Evolutionary conservation across 2,113 vertebrate species (phyloP), one percentile per base, ranked within the genome.

Genomic region (Limnothrissa miodon): DNA sequence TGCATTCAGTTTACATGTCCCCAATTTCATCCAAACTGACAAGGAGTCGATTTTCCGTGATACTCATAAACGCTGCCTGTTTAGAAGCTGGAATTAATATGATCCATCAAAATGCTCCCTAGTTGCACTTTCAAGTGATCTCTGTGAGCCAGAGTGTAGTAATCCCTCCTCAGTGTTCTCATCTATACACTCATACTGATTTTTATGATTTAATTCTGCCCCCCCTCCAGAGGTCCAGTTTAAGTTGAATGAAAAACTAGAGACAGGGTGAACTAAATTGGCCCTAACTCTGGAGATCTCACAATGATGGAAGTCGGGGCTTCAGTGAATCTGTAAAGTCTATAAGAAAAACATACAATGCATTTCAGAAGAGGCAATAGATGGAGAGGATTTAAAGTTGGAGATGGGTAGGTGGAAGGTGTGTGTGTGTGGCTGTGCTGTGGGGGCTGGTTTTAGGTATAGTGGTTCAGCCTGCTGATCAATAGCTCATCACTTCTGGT

Each of bases 401-500:
- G n/a, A 44, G 39, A 42, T 42, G 42, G 42, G 42, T 42, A 6
- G 42, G 42, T 42, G 42, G 42, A 42, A 42, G 42, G 42, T 42
- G 42, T 42, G 42, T 42, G 42, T 42, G 42, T 42, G 42, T 42
- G 42, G 2, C 2, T 42, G 42, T 42, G 42, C 6, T 42, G 42
- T 42, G 42, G 42, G 42, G 42, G 42, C 42, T 42, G 42, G 6
- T 42, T n/a, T 23, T 46, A 78, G 80, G 80, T 82, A 83, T 78
- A 78, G 74, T 39, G 45, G 8, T n/a, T n/a, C n/a, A n/a, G 29
- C 46, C 44, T 23, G n/a, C 33, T 45, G 46, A 87, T 87, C 89
- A 53, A 87, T 90, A 88, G 78, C 82, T 83, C 83, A 86, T 88
- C 80, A 45, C 83, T 80, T 42, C 78, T 80, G 51, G 59, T 17